phyloP scores from a whole-genome alignment of 2,797 vertebrate species.

The Neosilurus mollespiculum region DNA sequence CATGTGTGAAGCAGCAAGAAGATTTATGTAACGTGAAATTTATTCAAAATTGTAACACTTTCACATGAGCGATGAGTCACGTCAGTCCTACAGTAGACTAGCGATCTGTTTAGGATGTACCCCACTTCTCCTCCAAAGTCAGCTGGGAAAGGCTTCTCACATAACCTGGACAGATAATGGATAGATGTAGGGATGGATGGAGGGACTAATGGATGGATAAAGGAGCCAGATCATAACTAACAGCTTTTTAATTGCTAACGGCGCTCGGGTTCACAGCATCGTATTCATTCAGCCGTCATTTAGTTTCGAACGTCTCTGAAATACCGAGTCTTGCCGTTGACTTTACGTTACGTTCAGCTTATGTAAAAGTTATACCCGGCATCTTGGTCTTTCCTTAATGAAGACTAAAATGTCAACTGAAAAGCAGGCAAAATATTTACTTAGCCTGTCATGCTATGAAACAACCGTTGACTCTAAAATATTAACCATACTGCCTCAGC shows the following conservation, averaged over 20 bases:
- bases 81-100: no score
- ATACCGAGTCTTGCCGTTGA: neutral
- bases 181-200: no score
- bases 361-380: neutral
- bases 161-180: no score
- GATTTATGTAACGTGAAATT: neutral
- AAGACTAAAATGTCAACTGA: neutral
- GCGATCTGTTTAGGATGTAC: no score
- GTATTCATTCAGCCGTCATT: neutral
- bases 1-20: neutral
- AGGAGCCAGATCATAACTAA: neutral
- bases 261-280: neutral
- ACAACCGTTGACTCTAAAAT: neutral
- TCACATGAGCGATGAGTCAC: neutral
- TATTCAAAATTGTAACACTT: neutral
- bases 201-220: no score
- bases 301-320: neutral
- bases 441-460: neutral
- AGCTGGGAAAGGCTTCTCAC: no score
- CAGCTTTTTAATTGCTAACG: neutral
- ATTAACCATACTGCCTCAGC: neutral
- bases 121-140: no score
- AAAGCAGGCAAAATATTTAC: conserved; percentile 5
- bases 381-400: neutral
- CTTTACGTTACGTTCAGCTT: neutral